Evolutionary conservation across 2,797 vertebrate genomes (phyloP).

Genomic region (Acanthurus leucopareius): DNA sequence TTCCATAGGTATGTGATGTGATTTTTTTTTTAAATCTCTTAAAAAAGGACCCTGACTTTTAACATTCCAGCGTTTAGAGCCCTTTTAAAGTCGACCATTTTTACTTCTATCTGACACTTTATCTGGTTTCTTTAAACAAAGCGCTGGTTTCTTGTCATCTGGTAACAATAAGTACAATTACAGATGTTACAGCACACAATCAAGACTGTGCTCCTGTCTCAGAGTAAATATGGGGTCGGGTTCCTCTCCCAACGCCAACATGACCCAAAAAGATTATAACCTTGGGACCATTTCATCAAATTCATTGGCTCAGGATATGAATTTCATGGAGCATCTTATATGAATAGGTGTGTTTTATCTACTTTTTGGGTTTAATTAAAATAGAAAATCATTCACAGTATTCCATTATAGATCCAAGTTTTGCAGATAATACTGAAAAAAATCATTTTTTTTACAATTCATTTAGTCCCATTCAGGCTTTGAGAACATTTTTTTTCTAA

Average conservation of each 20-base stretch:
- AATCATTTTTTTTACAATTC: background rate
- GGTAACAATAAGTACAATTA: constrained; percentile 35
- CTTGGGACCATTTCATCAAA: background rate
- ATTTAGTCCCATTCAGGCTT: background rate
- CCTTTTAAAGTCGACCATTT: constrained; percentile 15
- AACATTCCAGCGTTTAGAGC: constrained; percentile 8
- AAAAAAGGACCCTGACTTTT: constrained; percentile 9
- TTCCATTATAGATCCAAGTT: background rate
- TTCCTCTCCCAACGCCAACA: background rate
- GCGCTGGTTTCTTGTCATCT: constrained; percentile 38
- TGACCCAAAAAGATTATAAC: background rate
- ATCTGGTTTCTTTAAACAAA: constrained; percentile 19
- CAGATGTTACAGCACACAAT: constrained; percentile 36
- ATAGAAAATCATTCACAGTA: background rate
- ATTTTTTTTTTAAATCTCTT: background rate
- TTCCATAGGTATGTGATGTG: background rate
- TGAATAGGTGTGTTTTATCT: background rate
- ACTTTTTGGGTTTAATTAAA: constrained; percentile 24
- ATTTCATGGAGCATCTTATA: background rate
- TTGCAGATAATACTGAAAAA: constrained; percentile 1
- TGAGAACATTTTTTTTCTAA: background rate
- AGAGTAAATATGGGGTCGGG: constrained; percentile 2
- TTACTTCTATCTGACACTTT: constrained; percentile 18
- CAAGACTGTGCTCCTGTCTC: constrained; percentile 2
- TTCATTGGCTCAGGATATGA: background rate